Evolutionary conservation across 2,113 vertebrate species (phyloP), one percentile per base, ranked within the genome.

Genomic region (Equus quagga): DNA sequence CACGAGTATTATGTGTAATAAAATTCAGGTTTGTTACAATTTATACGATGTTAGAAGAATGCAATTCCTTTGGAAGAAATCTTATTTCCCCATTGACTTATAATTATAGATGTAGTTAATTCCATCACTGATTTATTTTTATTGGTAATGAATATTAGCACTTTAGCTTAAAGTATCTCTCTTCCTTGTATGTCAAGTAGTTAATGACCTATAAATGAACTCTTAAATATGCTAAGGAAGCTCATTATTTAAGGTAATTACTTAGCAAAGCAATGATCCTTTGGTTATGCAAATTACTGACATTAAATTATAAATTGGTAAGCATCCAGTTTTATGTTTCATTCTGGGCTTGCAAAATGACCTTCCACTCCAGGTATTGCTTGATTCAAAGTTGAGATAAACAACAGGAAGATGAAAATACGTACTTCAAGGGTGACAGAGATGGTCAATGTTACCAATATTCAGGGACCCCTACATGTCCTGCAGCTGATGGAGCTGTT

Each of bases 231-330:
- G 80, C 79, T 92, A 84, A 75, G 36, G 49, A 92, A 84, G 85
- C 58, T 95, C 84, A 84, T 92, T 90, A 97, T 96, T 95, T 96
- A 96, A 97, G n/a, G 86, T 87, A 96, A 93, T 97, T 97, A 97
- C 84, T 96, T 97, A 96, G 94, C 82, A 97, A 92, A 96, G 73
- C 44, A 96, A 92, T 87, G 91, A 89, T 64, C 64, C 75, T 96
- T 92, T 41, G 3, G 31, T 87, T 93, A 96, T 80, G 79, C 46
- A 95, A 96, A 95, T 83, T 64, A 89, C 64, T 94, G 80, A 67
- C 78, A 89, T 81, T 94, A 87, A 87, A 87, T 96, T 91, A 94
- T 76, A 97, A 92, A 58, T 62, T 36, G 83, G 5, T 62, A 93
- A 70, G 81, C 70, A 69, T 65, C 62, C 60, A 79, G 36, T 67